These are phyloP conservation scores for Oscheius sp. DNA, from an alignment of 2,888 invertebrate genomes.

Conservation along the genomic window DNA sequence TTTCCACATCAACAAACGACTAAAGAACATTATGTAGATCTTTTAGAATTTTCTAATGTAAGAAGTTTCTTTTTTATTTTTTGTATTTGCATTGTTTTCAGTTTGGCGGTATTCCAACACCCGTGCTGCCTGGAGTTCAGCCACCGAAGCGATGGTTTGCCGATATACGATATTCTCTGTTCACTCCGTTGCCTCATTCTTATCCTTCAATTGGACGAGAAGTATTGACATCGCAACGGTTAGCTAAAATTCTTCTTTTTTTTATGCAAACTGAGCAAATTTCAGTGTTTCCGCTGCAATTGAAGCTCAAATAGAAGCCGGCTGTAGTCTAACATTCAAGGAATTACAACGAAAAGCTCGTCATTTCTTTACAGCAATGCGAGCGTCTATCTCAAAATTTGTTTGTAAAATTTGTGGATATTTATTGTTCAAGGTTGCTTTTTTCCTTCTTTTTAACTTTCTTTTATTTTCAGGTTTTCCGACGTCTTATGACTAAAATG, in stretches of 20 bases:
- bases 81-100: conserved; percentile 28
- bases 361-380: conserved; percentile 57
- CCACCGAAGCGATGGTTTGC: conserved; percentile 48
- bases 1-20: conserved; percentile 21
- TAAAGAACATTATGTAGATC: conserved; percentile 50
- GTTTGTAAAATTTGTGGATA: conserved; percentile 65
- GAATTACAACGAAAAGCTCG: conserved; percentile 7
- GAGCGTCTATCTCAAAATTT: conserved; percentile 58
- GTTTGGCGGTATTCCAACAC: conserved; percentile 53
- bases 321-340: not conserved
- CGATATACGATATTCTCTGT: conserved; percentile 58
- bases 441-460: not conserved
- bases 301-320: conserved; percentile 23
- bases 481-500: conserved; percentile 61
- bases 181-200: conserved; percentile 54
- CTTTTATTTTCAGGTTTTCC: conserved; percentile 51
- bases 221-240: conserved; percentile 59
- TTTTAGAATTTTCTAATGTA: conserved; percentile 56
- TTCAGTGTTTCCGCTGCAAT: conserved; percentile 27
- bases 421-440: conserved; percentile 62
- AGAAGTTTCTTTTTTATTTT: not conserved
- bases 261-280: not conserved
- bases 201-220: conserved; percentile 58
- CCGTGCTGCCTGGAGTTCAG: conserved; percentile 33
- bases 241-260: not conserved